Conservation (phyloP, 2,797 vertebrate genomes). For the Cyprinella venusta region DNA sequence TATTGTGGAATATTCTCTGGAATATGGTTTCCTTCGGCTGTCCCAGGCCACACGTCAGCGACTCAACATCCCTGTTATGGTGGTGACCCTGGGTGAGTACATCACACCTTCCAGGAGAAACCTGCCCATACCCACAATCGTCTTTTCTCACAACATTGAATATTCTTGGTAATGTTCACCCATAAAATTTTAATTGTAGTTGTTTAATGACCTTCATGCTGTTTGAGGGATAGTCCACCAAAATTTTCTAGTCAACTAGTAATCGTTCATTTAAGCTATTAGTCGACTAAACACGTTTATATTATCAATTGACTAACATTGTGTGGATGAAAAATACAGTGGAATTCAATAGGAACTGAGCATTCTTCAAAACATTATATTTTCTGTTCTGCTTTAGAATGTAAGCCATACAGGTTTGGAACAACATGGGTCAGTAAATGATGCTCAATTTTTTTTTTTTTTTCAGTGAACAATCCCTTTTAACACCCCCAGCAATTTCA, state of each 20-base stretch:
- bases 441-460: neutral
- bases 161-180: neutral
- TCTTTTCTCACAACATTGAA: neutral
- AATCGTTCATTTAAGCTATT: no score
- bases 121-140: neutral
- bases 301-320: neutral
- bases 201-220: neutral
- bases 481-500: neutral
- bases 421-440: neutral
- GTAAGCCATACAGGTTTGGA: neutral
- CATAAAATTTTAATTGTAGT: neutral
- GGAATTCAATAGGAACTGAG: no score
- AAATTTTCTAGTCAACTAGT: no score
- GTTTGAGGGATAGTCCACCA: neutral
- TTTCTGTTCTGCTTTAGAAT: no score
- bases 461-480: neutral
- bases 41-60: constrained; percentile 93
- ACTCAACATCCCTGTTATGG: constrained; percentile 97
- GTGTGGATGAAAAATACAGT: neutral
- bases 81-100: constrained; percentile 91
- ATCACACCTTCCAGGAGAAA: neutral
- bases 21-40: constrained; percentile 93
- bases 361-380: no score
- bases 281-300: no score
- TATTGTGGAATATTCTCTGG: constrained; percentile 95